phyloP scores from a whole-genome alignment of 2,888 invertebrate species.

The Acanthococcus lagerstroemiae region DNA sequence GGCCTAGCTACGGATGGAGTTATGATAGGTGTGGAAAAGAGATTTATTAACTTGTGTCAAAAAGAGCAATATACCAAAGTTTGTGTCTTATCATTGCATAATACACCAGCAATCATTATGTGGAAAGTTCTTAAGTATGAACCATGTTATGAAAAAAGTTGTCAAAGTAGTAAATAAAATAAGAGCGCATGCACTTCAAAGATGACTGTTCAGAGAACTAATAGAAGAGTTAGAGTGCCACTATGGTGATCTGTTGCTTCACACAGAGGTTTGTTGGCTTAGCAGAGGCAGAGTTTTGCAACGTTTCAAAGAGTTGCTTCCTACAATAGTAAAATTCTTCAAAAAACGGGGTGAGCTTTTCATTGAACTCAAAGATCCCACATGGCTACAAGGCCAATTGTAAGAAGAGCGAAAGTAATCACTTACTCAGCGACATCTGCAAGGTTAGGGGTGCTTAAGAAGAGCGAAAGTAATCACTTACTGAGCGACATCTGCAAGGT shows the following conservation, averaged over 20 bases:
- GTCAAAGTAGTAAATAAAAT: slow-evolving; percentile 13
- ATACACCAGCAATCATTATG: slow-evolving; percentile 18
- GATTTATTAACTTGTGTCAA: background rate
- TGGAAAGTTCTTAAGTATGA: background rate
- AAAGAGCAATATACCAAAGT: slow-evolving; percentile 11
- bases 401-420: too few relatives aligned
- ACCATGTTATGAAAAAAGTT: background rate
- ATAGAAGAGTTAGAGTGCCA: slow-evolving; percentile 1
- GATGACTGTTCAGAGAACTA: slow-evolving; percentile 12
- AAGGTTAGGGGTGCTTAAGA: too few relatives aligned
- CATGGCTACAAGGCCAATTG: too few relatives aligned
- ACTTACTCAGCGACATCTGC: too few relatives aligned
- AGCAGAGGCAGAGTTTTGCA: too few relatives aligned
- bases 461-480: too few relatives aligned
- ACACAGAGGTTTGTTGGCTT: too few relatives aligned
- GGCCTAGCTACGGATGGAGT: background rate
- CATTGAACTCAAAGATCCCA: too few relatives aligned
- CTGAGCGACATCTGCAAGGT: too few relatives aligned
- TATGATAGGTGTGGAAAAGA: background rate
- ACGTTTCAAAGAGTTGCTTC: too few relatives aligned
- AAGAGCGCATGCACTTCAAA: slow-evolving; percentile 4
- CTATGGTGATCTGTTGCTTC: background rate
- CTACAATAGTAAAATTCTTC: too few relatives aligned
- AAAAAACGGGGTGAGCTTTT: too few relatives aligned
- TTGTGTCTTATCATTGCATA: slow-evolving; percentile 8